Evolutionary conservation across 2,888 invertebrate genomes (phyloP).

Genomic region (Mystacides longicornis): DNA sequence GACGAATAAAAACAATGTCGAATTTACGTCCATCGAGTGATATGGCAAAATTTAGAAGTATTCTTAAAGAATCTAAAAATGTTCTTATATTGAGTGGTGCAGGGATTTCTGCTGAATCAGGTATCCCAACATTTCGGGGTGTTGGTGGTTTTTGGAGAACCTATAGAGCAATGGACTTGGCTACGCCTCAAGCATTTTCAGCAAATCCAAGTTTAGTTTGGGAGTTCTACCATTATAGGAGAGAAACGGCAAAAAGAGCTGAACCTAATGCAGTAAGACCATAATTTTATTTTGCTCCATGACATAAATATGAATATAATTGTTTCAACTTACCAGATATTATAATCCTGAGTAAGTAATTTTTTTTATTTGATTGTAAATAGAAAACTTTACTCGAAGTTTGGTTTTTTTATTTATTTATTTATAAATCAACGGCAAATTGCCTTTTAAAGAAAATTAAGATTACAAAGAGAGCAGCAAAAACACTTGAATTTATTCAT

Average conservation of each 20-base stretch:
- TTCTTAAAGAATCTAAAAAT: constrained; percentile 52
- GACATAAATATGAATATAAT: no score
- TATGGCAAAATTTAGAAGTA: constrained; percentile 48
- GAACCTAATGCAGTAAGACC: constrained; percentile 58
- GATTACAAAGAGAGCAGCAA: no score
- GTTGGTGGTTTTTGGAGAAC: constrained; percentile 76
- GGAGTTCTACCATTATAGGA: constrained; percentile 84
- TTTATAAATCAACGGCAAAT: no score
- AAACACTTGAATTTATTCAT: no score
- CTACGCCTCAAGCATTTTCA: constrained; percentile 64
- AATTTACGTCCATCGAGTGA: constrained; percentile 37
- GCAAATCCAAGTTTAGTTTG: constrained; percentile 73
- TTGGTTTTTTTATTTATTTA: no score
- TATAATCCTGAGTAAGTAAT: no score
- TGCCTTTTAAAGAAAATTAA: no score
- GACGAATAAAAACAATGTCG: constrained; percentile 18
- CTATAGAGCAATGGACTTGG: constrained; percentile 59
- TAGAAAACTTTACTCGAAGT: no score
- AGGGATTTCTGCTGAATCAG: constrained; percentile 77
- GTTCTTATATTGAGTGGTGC: constrained; percentile 69
- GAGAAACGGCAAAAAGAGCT: constrained; percentile 68
- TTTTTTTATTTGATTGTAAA: no score
- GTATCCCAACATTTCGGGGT: constrained; percentile 81
- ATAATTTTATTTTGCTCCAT: no score
- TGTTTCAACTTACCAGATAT: no score